A percentile compares a stretch with the other conserved stretches of the same genome.
Conservation (phyloP, 1,140 invertebrate genomes). For the Hermetia illucens region DNA sequence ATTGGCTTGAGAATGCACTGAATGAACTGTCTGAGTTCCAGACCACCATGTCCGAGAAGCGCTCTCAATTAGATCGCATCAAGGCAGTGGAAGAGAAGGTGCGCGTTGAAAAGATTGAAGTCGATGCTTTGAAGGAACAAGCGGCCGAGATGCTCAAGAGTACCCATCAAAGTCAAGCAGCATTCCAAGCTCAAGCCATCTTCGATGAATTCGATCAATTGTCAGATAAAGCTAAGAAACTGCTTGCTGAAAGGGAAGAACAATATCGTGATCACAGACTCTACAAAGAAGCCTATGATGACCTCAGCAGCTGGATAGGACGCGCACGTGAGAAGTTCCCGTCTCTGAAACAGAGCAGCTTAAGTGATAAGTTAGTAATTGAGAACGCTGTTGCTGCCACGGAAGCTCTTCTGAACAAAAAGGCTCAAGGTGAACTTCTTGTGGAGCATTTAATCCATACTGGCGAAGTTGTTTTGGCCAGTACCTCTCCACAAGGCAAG, state of each 20-base stretch:
- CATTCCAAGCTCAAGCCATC: slow-evolving; percentile 70
- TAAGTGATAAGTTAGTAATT: slow-evolving; percentile 76
- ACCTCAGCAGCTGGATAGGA: slow-evolving; percentile 69
- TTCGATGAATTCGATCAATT: slow-evolving; percentile 66
- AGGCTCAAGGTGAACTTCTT: slow-evolving; percentile 77
- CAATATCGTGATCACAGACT: slow-evolving; percentile 75
- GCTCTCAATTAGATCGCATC: slow-evolving; percentile 68
- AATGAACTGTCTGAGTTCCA: slow-evolving; percentile 61
- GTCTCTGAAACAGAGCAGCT: slow-evolving; percentile 64
- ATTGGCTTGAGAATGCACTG: slow-evolving; percentile 56
- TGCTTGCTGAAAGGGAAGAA: slow-evolving; percentile 63
- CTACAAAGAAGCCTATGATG: slow-evolving; percentile 82
- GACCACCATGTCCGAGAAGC: slow-evolving; percentile 69
- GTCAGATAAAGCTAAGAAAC: slow-evolving; percentile 52
- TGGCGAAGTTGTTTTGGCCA: slow-evolving; percentile 70
- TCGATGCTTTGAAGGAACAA: slow-evolving; percentile 74
- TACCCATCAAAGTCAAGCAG: slow-evolving; percentile 67
- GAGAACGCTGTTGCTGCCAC: slow-evolving; percentile 76
- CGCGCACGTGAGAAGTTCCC: slow-evolving; percentile 79
- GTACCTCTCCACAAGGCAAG: slow-evolving; percentile 65
- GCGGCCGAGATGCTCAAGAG: slow-evolving; percentile 76
- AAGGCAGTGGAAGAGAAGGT: slow-evolving; percentile 80
- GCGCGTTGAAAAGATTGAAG: slow-evolving; percentile 80
- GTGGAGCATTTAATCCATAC: slow-evolving; percentile 75
- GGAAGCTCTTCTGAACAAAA: slow-evolving; percentile 73